Evolutionary conservation across 1,140 invertebrate genomes (phyloP).

Genomic region (Sweltsa coloradensis): DNA sequence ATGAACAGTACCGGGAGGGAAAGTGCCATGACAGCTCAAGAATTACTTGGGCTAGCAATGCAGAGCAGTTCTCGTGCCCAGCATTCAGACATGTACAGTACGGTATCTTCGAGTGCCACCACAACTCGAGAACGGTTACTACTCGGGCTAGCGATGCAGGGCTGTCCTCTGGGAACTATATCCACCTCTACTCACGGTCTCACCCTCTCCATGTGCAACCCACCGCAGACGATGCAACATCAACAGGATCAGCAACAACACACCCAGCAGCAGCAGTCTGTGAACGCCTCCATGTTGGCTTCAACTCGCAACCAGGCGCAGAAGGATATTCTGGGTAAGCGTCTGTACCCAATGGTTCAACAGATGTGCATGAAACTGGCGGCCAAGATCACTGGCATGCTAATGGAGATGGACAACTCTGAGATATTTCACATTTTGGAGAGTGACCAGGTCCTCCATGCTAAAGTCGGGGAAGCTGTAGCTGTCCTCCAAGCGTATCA

Average conservation of each 20-base stretch:
- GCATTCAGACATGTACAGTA: slow-evolving; percentile 53
- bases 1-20: too few species aligned
- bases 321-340: slow-evolving; percentile 98
- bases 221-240: slow-evolving; percentile 21
- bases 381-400: slow-evolving; percentile 99
- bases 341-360: slow-evolving; percentile 89
- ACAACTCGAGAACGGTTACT: slow-evolving; percentile 47
- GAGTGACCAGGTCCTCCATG: slow-evolving; percentile 87
- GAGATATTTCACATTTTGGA: slow-evolving; percentile 98
- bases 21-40: too few species aligned
- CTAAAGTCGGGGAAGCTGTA: slow-evolving; percentile 92
- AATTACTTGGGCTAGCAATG: too few species aligned
- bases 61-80: too few species aligned
- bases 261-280: slow-evolving; percentile 86
- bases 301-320: slow-evolving; percentile 88
- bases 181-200: slow-evolving; percentile 69
- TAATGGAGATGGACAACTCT: slow-evolving; percentile 98
- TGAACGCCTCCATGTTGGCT: slow-evolving; percentile 93
- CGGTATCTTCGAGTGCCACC: slow-evolving; percentile 68
- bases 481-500: slow-evolving; percentile 94
- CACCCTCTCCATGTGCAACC: slow-evolving; percentile 42
- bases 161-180: slow-evolving; percentile 42
- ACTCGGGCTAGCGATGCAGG: slow-evolving; percentile 30
- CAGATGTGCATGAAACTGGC: slow-evolving; percentile 85
- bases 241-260: slow-evolving; percentile 37